Conservation (phyloP, 2,113 vertebrate genomes). For the Prietella phreatophila region DNA sequence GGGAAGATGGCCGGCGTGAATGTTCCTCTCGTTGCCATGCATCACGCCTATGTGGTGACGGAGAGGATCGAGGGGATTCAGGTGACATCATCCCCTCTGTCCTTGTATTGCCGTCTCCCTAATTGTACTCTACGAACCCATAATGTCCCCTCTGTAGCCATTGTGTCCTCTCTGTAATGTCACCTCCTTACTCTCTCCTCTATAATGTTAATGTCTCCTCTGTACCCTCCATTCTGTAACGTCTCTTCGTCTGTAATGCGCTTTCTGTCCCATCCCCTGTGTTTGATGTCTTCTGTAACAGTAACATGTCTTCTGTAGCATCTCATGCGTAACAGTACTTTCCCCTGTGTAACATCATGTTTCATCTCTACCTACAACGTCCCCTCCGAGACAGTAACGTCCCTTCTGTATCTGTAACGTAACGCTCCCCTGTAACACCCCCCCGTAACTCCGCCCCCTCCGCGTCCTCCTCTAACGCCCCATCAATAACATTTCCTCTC, state of each 20-base stretch:
- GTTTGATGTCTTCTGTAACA: background rate
- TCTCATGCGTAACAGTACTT: background rate
- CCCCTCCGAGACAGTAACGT: background rate
- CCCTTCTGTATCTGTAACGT: background rate
- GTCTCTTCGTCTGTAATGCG: background rate
- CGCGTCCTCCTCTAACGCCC: too few relatives aligned
- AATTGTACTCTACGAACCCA: too few relatives aligned
- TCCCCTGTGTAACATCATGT: background rate
- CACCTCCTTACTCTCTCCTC: too few relatives aligned
- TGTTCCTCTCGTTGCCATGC: constrained; percentile 91
- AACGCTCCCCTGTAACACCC: background rate
- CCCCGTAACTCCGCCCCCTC: background rate
- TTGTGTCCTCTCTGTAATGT: too few relatives aligned
- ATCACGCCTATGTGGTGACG: constrained; percentile 92
- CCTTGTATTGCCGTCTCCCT: background rate
- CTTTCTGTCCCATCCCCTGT: too few relatives aligned
- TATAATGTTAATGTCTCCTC: too few relatives aligned
- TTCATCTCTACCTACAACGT: background rate
- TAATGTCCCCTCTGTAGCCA: too few relatives aligned
- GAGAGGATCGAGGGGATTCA: constrained; percentile 96
- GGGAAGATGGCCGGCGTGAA: constrained; percentile 88
- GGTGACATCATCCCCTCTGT: constrained; percentile 64
- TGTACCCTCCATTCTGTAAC: too few relatives aligned
- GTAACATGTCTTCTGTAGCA: background rate
- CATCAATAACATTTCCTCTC: background rate